A percentile compares a stretch with the other conserved stretches of the same genome.
Evolutionary conservation across 1,140 invertebrate species (phyloP).

Genomic region (Archivesica marissinica): DNA sequence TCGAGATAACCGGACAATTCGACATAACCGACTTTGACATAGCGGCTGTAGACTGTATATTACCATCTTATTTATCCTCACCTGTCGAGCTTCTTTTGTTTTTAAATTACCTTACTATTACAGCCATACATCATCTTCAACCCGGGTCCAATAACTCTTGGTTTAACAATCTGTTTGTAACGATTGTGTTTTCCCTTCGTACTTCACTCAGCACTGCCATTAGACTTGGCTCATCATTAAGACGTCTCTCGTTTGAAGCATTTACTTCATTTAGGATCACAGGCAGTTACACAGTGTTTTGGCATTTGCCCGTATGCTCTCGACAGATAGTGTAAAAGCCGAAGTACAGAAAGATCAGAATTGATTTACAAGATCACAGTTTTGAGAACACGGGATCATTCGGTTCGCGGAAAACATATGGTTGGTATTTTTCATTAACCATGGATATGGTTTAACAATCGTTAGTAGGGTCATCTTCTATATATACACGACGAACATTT

Average conservation of each 20-base stretch:
- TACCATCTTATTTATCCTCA: too few species aligned
- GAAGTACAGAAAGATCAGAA: neutral
- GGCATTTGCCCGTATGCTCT: neutral
- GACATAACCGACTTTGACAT: too few species aligned
- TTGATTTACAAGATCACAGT: slow-evolving; percentile 5
- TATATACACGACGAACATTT: too few species aligned
- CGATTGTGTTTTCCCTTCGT: neutral
- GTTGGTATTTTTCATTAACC: too few species aligned
- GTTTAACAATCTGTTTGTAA: neutral
- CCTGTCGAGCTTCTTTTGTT: too few species aligned
- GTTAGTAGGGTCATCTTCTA: too few species aligned
- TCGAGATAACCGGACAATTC: too few species aligned
- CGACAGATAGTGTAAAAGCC: neutral
- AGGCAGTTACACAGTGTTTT: neutral
- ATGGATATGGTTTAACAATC: too few species aligned
- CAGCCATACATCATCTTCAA: too few species aligned
- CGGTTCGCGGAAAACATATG: slow-evolving; percentile 1
- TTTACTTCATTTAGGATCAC: neutral
- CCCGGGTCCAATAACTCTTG: too few species aligned
- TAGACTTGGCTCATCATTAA: neutral
- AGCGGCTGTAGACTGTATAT: too few species aligned
- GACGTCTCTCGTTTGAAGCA: neutral
- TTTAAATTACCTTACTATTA: too few species aligned
- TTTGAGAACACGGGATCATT: neutral
- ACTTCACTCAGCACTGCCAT: slow-evolving; percentile 2